Base-by-base conservation (phyloP, 2,797 vertebrate genomes). In the Chrosomus eos region DNA sequence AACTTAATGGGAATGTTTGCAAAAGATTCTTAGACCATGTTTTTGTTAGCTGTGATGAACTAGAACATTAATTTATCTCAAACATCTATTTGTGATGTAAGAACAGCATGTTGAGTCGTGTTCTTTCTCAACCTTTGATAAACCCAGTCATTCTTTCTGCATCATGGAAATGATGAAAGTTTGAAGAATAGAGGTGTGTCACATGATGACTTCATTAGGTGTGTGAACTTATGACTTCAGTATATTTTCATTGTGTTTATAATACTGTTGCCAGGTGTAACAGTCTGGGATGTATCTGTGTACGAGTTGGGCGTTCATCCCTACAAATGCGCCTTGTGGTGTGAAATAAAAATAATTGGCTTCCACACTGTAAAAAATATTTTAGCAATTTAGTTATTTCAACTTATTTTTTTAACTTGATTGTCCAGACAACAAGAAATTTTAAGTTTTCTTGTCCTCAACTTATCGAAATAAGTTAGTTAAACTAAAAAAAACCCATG, bases 301-400 rank as follows among this genome's bases (percentile, higher is more conserved):
- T 21, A n/a, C 11, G 6, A 53, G 19, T 31, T 60, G 80, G 67
- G 51, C 3, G 36, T 43, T 71, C 8, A 45, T 58, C 23, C 16
- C 33, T 18, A 13, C 33, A 77, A 40, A 77, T 62, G n/a, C 4
- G 26, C 3, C 55, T 78, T 21, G 36, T 77, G n/a, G 38, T 40
- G 31, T 72, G 85, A 48, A 60, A 71, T 62, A 31, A 43, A 26
- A 51, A 36, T 76, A 51, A 70, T 38, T 77, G 68, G 28, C 43
- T 21, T 2, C 28, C 45, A n/a, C n/a, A n/a, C n/a, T n/a, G n/a
- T n/a, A n/a, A n/a, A n/a, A n/a, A n/a, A n/a, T n/a, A n/a, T n/a
- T n/a, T n/a, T n/a, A n/a, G n/a, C n/a, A n/a, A n/a, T n/a, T n/a
- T n/a, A n/a, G n/a, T n/a, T n/a, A n/a, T n/a, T n/a, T n/a, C n/a